Evolutionary conservation across 2,888 invertebrate genomes (phyloP).

Genomic region (Andrena fulva): DNA sequence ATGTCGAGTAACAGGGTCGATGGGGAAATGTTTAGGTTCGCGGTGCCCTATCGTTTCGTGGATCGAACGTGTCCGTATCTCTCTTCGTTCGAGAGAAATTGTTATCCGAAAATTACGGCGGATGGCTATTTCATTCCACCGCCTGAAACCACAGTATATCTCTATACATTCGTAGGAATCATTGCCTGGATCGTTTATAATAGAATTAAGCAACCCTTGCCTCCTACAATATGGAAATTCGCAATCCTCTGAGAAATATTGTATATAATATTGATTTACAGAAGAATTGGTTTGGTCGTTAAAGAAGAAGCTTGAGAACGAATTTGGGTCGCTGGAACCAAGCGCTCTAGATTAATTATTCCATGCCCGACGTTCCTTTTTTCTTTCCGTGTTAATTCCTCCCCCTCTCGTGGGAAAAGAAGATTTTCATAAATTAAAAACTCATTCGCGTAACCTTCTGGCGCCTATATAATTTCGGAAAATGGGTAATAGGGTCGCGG

Average conservation of each 20-base stretch:
- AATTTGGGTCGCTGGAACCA: slow-evolving; percentile 18
- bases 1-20: slow-evolving; percentile 54
- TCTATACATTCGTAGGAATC: background rate
- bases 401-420: slow-evolving; percentile 13
- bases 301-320: background rate
- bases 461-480: slow-evolving; percentile 47
- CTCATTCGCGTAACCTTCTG: slow-evolving; percentile 43
- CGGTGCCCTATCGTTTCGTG: slow-evolving; percentile 36
- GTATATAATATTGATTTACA: too few relatives aligned
- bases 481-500: slow-evolving; percentile 42
- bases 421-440: slow-evolving; percentile 61
- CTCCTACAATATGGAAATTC: too few relatives aligned
- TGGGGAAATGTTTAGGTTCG: slow-evolving; percentile 54
- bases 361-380: background rate
- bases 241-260: too few relatives aligned
- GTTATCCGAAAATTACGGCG: background rate
- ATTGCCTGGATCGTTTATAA: too few relatives aligned
- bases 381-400: slow-evolving; percentile 33
- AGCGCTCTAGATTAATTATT: slow-evolving; percentile 21
- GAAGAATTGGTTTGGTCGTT: background rate
- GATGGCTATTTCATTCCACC: background rate
- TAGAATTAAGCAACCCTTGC: too few relatives aligned
- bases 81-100: slow-evolving; percentile 5
- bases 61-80: slow-evolving; percentile 26
- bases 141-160: background rate